A percentile compares a stretch with the other conserved stretches of the same genome.
phyloP scores from a whole-genome alignment of 2,888 invertebrate genomes.

The Oligia strigilis region DNA sequence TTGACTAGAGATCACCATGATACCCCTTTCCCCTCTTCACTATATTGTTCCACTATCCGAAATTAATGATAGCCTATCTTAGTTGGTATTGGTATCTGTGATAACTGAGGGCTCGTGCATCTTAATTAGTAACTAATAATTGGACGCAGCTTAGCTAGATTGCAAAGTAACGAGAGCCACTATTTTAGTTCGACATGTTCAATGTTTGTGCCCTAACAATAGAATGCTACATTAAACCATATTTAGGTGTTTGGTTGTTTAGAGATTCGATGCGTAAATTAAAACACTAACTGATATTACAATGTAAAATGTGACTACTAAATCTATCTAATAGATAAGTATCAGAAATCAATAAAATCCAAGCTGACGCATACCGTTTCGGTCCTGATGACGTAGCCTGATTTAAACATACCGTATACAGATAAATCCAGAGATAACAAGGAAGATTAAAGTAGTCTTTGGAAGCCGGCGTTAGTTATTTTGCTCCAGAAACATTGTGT shows the following conservation, averaged over 20 bases:
- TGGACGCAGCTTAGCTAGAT: slow-evolving; percentile 3
- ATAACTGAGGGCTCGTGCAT: slow-evolving; percentile 9
- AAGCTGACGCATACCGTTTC: slow-evolving; percentile 10
- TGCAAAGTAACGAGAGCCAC: background rate
- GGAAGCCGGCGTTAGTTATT: slow-evolving; percentile 18
- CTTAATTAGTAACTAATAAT: slow-evolving; percentile 8
- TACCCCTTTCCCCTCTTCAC: slow-evolving; percentile 5
- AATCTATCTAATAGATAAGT: background rate
- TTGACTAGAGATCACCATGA: slow-evolving; percentile 23
- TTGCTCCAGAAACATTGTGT: slow-evolving; percentile 17
- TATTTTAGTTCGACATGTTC: background rate
- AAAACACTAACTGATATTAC: background rate
- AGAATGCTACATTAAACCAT: background rate
- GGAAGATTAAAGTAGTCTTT: slow-evolving; percentile 44
- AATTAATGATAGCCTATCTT: slow-evolving; percentile 6
- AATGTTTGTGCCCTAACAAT: background rate
- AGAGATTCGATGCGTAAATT: background rate
- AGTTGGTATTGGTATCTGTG: slow-evolving; percentile 8
- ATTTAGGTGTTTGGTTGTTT: background rate
- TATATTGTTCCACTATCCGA: slow-evolving; percentile 17
- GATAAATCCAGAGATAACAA: slow-evolving; percentile 56
- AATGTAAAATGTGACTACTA: background rate
- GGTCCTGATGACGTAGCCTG: slow-evolving; percentile 27
- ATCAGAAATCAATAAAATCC: slow-evolving; percentile 38
- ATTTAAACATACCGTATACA: slow-evolving; percentile 37